Evolutionary conservation across 92 coral and sea anemone species (phyloP), one percentile per base, ranked within the genome.

Genomic region (Hydrozoanthus gracilis): DNA sequence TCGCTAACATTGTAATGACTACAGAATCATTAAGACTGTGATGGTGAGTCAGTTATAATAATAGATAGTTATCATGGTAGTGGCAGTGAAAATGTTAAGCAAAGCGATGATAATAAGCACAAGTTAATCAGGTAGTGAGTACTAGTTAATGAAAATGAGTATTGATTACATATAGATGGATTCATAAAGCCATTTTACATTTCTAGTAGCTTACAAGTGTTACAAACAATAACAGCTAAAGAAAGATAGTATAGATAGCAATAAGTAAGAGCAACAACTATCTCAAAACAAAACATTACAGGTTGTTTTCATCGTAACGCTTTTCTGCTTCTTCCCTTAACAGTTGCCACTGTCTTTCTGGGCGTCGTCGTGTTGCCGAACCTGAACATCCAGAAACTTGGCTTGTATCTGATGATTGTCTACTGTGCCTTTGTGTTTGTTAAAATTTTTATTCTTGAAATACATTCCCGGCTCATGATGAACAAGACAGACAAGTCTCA

Each of bases 291-390:
- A 3, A 1, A 65, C 44, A 9, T 9, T 65, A 61, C 18, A 27
- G 39, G 39, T 27, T 27, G 39, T 27, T 27, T 27, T 27, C 67
- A 15, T 17, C 66, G 5, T 6, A 12, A n/a, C 67, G 16, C 67
- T 61, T 5, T 13, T 65, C 71, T 44, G 8, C 16, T 46, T 58
- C n/a, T 64, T 65, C 17, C 15, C 13, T 45, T 70, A 49, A 12
- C 85, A 80, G 85, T 65, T 2, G 49, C 27, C 20, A 80, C 85
- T 12, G 73, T 65, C 9, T 80, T 80, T 46, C 74, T 80, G 8
- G 85, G 85, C 12, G 55, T 80, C 12, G 55, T 80, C 17, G 44
- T 65, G 72, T 65, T 80, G 49, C 85, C 61, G 13, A 80, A 11
- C n/a, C 85, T 80, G 10, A 10, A 17, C 2, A 80, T 65, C 58